Percentiles rank a stretch among this genome's conserved stretches.
phyloP scores from a whole-genome alignment of 1,140 invertebrate genomes.

The Mylabris phalerata region DNA sequence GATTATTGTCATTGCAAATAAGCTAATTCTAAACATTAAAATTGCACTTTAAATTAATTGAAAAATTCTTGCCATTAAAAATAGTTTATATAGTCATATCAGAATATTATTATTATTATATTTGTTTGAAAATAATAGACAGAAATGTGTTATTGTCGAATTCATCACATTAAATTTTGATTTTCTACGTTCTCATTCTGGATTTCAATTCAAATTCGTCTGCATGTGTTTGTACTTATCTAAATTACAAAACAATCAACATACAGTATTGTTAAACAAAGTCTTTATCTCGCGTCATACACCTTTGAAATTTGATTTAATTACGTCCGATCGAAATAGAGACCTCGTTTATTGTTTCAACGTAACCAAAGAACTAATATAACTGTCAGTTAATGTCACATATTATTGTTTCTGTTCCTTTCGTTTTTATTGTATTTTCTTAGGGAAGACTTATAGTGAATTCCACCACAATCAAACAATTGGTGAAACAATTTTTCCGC shows the following conservation, averaged over 20 bases:
- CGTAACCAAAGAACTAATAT: too few relatives aligned
- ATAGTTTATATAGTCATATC: slow-evolving; percentile 12
- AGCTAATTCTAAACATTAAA: slow-evolving; percentile 15
- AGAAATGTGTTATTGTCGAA: slow-evolving; percentile 17
- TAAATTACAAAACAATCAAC: background rate
- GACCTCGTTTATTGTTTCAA: too few relatives aligned
- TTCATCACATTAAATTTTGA: slow-evolving; percentile 12
- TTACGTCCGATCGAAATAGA: too few relatives aligned
- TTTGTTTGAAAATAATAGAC: background rate
- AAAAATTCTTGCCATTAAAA: slow-evolving; percentile 4
- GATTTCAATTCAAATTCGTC: background rate
- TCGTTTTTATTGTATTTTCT: too few relatives aligned
- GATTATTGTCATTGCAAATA: slow-evolving; percentile 15
- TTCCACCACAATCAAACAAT: too few relatives aligned
- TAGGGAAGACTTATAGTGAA: too few relatives aligned
- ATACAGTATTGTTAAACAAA: background rate
- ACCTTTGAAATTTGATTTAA: too few relatives aligned
- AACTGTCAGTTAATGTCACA: too few relatives aligned
- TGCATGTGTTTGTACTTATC: too few relatives aligned
- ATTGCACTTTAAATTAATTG: slow-evolving; percentile 11
- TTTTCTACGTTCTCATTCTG: background rate
- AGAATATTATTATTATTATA: slow-evolving; percentile 6
- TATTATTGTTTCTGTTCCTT: too few relatives aligned
- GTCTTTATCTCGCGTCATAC: too few relatives aligned
- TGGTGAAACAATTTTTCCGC: too few relatives aligned